Conservation (phyloP, 2,888 invertebrate species). For the Ochropleura plecta region DNA sequence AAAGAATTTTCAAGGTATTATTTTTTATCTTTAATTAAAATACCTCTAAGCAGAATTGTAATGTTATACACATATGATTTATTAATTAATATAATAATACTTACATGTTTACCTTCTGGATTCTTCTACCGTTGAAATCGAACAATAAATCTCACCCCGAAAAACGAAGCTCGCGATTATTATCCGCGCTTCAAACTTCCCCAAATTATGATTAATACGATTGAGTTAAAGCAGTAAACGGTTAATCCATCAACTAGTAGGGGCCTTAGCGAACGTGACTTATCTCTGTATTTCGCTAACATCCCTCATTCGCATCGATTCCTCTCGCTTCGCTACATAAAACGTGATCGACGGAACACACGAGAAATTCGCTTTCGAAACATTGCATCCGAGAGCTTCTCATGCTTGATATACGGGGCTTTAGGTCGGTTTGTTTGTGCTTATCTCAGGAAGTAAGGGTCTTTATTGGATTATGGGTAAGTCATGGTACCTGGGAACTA, state of each 20-base stretch:
- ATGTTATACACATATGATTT: not conserved
- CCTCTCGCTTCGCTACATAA: conserved; percentile 77
- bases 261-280: conserved; percentile 77
- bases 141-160: conserved; percentile 36
- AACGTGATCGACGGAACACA: conserved; percentile 73
- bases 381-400: conserved; percentile 59
- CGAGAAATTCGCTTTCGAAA: conserved; percentile 69
- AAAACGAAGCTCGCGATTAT: conserved; percentile 43
- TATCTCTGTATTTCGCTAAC: conserved; percentile 79
- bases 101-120: conserved; percentile 15
- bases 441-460: conserved; percentile 41
- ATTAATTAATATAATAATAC: not conserved
- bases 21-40: not conserved
- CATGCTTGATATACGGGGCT: conserved; percentile 56
- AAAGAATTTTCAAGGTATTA: not conserved
- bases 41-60: not conserved
- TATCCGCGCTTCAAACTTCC: conserved; percentile 41
- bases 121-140: not conserved
- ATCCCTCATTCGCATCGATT: conserved; percentile 82
- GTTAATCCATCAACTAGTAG: conserved; percentile 73
- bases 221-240: conserved; percentile 61
- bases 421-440: conserved; percentile 54
- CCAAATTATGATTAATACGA: conserved; percentile 59
- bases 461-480: conserved; percentile 51
- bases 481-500: conserved; percentile 43